Base-by-base conservation (phyloP, 2,113 vertebrate genomes). In the Naja naja region DNA sequence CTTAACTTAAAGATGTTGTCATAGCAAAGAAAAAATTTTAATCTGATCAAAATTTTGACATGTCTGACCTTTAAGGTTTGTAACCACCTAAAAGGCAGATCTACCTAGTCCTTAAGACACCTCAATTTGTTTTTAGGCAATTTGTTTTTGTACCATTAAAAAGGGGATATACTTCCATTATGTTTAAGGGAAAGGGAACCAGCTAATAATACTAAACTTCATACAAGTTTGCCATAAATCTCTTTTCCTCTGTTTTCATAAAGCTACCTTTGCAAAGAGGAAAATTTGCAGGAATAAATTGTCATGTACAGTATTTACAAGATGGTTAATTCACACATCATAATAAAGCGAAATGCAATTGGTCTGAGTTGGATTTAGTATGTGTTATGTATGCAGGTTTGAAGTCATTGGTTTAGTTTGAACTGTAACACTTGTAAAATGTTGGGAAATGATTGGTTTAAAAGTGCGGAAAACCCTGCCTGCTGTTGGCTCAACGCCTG, bases 21-120 rank as follows among this genome's bases (percentile, higher is more conserved):
- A 96, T 94, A 96, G 95, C 96, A 96, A 96, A 96, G 95, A 97
- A 96, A 96, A 96, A 95, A 95, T 95, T 95, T 97, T 97, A 97
- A 97, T 94, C 97, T 97, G 96, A 97, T 96, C 95, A 97, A 97
- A 97, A 96, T 95, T 96, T 97, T 96, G 96, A 97, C 97, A 97
- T 96, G 97, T 97, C 97, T 96, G 95, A 97, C 96, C 95, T 96
- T 95, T 95, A 93, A 96, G 93, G 94, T 95, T 95, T 96, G 93
- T 95, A 97, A 97, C 96, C 96, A 97, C 96, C 96, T 97, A 93
- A 97, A 97, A 97, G 96, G 90, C 89, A 95, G 93, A 94, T 91
- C 87, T 92, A 97, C 85, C 94, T 69, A 94, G 94, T 93, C 91
- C 95, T 95, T 94, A 97, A 49, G 94, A 94, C 91, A 93, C 93